phyloP scores from a whole-genome alignment of 64 coral and sea anemone species.

The Montipora capricornis region DNA sequence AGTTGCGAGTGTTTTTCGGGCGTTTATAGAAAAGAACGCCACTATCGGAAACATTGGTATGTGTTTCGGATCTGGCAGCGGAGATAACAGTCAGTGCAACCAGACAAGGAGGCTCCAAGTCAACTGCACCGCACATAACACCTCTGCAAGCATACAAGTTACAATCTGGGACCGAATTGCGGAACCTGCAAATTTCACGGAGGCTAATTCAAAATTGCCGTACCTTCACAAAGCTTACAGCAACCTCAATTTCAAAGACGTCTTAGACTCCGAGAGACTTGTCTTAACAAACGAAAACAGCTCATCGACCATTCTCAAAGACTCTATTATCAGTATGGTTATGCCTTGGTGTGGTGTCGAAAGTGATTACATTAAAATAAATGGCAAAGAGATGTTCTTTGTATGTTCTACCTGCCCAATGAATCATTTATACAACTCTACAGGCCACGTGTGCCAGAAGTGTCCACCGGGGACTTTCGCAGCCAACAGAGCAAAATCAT shows the following conservation, averaged over 20 bases:
- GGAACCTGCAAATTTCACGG: conserved; percentile 13
- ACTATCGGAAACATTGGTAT: conserved; percentile 13
- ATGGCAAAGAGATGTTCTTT: not conserved
- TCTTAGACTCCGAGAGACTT: not conserved
- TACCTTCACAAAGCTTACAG: conserved; percentile 2
- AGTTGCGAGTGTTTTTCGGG: not conserved
- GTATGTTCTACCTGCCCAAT: conserved; percentile 33
- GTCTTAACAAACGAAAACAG: not conserved
- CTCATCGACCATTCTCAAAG: not conserved
- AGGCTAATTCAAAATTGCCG: conserved; percentile 10
- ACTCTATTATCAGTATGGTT: not conserved
- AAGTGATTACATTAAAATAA: conserved; percentile 16
- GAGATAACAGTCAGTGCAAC: not conserved
- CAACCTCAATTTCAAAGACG: not conserved
- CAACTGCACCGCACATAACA: not conserved
- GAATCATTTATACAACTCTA: conserved; percentile 19
- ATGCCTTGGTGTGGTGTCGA: not conserved
- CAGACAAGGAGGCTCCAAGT: not conserved
- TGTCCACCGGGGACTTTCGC: conserved; percentile 24
- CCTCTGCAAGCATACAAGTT: not conserved
- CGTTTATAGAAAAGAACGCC: not conserved
- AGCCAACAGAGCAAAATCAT: not conserved
- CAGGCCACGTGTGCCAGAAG: conserved; percentile 2
- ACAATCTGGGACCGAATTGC: not conserved
- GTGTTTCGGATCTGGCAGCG: not conserved